phyloP scores from a whole-genome alignment of 2,888 invertebrate species.

The Muscina levida region DNA sequence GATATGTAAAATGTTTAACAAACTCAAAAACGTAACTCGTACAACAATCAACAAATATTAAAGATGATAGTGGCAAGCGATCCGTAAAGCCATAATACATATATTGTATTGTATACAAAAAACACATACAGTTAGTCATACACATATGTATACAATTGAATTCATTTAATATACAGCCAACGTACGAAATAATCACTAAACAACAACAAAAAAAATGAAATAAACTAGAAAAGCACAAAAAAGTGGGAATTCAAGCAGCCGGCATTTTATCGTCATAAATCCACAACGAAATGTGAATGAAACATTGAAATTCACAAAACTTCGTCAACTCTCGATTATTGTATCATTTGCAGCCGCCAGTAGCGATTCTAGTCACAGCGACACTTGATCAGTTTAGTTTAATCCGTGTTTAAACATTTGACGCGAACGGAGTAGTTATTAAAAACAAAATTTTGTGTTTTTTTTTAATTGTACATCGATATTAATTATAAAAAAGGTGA shows the following conservation, averaged over 20 bases:
- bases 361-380: conserved; percentile 60
- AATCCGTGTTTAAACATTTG: not conserved
- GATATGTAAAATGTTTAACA: not conserved
- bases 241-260: conserved; percentile 54
- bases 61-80: conserved; percentile 36
- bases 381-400: conserved; percentile 19
- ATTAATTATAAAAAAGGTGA: too few species aligned
- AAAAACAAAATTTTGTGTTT: too few species aligned
- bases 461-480: too few species aligned
- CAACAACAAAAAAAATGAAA: conserved; percentile 31
- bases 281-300: conserved; percentile 11
- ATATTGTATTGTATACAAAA: not conserved
- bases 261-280: conserved; percentile 39
- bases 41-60: not conserved
- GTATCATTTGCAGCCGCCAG: conserved; percentile 10
- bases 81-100: not conserved
- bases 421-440: too few species aligned
- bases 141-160: conserved; percentile 40
- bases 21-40: not conserved
- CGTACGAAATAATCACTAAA: conserved; percentile 41
- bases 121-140: conserved; percentile 15
- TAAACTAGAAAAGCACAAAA: conserved; percentile 30
- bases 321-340: conserved; percentile 2
- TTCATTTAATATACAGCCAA: conserved; percentile 54
- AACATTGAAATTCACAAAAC: conserved; percentile 40